Percentiles rank a stretch among this genome's conserved stretches.
These are phyloP conservation scores for Rhopalosiphum nymphaeae DNA, from an alignment of 2,888 invertebrate species.

Conservation along the genomic window DNA sequence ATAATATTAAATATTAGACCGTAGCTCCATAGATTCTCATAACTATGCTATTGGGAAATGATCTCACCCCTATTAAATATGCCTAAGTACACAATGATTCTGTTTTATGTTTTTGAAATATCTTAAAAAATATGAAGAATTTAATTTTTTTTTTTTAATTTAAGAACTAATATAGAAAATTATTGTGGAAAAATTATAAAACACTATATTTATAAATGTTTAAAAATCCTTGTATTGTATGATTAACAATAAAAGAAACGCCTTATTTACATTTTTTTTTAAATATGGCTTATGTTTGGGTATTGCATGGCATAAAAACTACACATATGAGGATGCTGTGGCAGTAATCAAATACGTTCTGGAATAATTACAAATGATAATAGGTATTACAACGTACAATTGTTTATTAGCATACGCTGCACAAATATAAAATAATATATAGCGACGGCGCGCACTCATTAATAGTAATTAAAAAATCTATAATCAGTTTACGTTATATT, in stretches of 20 bases:
- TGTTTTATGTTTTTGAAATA: neutral
- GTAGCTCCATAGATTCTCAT: accelerated
- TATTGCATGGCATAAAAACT: too few species aligned
- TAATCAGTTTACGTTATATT: neutral
- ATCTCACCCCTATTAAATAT: neutral
- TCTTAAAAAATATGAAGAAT: neutral
- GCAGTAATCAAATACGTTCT: neutral
- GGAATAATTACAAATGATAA: neutral
- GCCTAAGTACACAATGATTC: neutral
- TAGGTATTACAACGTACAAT: neutral
- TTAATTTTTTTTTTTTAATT: neutral
- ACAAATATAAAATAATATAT: neutral
- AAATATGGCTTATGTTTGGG: neutral
- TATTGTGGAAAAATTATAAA: neutral
- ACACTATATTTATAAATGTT: neutral
- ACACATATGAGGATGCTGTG: neutral
- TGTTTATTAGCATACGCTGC: neutral
- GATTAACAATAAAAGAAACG: neutral
- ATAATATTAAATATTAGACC: neutral
- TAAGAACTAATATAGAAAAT: neutral
- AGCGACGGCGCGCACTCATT: neutral
- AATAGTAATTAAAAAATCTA: neutral
- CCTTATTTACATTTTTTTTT: neutral
- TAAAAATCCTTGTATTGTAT: neutral
- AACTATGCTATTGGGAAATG: neutral